These are phyloP conservation scores for Eilema griseolum DNA, from an alignment of 2,888 invertebrate species.

Conservation along the genomic window DNA sequence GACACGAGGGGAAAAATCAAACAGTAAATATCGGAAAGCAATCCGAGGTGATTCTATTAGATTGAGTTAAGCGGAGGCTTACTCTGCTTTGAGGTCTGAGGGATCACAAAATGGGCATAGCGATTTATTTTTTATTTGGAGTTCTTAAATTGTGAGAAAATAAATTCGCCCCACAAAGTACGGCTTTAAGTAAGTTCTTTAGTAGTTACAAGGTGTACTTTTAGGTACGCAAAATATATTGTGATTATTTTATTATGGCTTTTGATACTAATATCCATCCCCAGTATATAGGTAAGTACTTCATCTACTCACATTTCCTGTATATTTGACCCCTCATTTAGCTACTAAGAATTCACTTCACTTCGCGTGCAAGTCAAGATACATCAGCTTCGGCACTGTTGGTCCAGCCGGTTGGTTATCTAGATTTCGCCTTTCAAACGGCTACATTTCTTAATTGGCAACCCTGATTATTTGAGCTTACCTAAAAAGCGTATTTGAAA, in stretches of 20 bases:
- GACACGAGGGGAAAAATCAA: constrained; percentile 82
- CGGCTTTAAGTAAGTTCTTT: not conserved
- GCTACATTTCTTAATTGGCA: constrained; percentile 76
- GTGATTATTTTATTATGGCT: too few relatives aligned
- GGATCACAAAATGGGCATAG: constrained; percentile 55
- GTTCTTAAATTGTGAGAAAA: constrained; percentile 23
- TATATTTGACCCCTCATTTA: not conserved
- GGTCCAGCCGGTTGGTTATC: constrained; percentile 65
- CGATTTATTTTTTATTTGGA: constrained; percentile 60
- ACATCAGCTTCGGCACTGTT: constrained; percentile 59
- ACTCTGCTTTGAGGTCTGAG: constrained; percentile 68
- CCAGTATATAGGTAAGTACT: too few relatives aligned
- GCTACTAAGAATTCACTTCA: constrained; percentile 1
- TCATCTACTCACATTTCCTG: not conserved
- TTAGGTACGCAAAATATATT: not conserved
- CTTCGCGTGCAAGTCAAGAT: constrained; percentile 74
- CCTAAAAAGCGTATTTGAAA: constrained; percentile 39
- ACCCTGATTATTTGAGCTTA: constrained; percentile 61
- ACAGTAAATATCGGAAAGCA: constrained; percentile 85
- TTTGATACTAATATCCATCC: too few relatives aligned
- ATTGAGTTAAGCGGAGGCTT: constrained; percentile 76
- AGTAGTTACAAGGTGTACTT: not conserved
- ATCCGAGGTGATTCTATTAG: constrained; percentile 85
- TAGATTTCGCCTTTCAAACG: constrained; percentile 70
- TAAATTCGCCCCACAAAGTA: constrained; percentile 2